Conservation (phyloP, 2,888 invertebrate genomes). For the Coelopa pilipes region DNA sequence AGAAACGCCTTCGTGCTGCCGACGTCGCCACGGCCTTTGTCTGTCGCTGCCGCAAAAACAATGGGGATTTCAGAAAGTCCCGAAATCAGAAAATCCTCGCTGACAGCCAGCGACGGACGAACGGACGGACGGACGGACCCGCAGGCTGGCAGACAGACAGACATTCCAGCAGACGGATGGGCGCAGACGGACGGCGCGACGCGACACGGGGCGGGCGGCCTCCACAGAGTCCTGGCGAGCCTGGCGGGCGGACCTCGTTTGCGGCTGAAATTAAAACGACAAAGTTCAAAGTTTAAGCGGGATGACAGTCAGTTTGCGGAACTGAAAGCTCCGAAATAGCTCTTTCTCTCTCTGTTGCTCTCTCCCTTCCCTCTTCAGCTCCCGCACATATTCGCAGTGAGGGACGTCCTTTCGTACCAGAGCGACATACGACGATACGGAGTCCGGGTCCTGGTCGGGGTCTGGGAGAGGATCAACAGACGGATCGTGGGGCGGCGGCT, state of each 20-base stretch:
- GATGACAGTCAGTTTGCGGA: conserved; percentile 60
- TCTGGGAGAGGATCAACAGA: conserved; percentile 25
- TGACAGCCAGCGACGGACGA: conserved; percentile 6
- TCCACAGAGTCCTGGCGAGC: conserved; percentile 34
- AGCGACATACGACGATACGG: conserved; percentile 21
- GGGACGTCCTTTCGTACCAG: conserved; percentile 4
- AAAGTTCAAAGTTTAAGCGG: conserved; percentile 66
- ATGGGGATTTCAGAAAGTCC: conserved; percentile 45
- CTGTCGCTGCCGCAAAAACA: conserved; percentile 45
- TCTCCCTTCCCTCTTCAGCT: conserved; percentile 1
- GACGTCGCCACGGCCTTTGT: conserved; percentile 40
- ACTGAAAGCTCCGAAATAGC: conserved; percentile 40
- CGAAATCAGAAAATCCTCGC: conserved; percentile 30
- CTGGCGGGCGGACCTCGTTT: conserved; percentile 40
- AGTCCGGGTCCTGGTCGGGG: too few species aligned
- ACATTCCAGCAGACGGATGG: background rate
- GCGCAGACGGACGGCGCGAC: too few species aligned
- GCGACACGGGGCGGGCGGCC: too few species aligned
- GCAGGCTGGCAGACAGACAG: too few species aligned
- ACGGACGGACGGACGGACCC: background rate
- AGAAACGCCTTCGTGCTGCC: conserved; percentile 31
- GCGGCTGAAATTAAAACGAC: conserved; percentile 62
- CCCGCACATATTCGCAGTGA: background rate
- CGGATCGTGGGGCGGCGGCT: conserved; percentile 4
- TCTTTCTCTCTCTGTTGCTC: too few species aligned